Percentiles rank a stretch among this genome's conserved stretches.
phyloP scores from a whole-genome alignment of 2,888 invertebrate genomes.

The Thalpophila matura region DNA sequence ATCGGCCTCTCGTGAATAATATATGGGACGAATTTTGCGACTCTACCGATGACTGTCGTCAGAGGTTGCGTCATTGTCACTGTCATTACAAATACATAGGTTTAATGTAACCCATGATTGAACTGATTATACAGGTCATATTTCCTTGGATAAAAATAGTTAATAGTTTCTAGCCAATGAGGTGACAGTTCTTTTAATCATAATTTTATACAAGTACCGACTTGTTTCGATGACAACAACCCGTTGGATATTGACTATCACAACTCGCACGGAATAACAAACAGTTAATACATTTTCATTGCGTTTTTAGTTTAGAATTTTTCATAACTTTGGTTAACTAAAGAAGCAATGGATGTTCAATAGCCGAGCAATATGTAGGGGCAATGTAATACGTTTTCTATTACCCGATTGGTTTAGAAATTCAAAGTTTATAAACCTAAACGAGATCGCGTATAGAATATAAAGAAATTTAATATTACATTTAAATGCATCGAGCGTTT shows the following conservation, averaged over 20 bases:
- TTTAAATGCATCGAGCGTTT: slow-evolving; percentile 48
- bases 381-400: slow-evolving; percentile 49
- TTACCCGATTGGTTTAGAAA: slow-evolving; percentile 54
- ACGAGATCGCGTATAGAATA: slow-evolving; percentile 49
- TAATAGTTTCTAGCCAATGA: slow-evolving; percentile 9
- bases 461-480: slow-evolving; percentile 35
- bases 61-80: slow-evolving; percentile 55
- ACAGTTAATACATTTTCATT: slow-evolving; percentile 17
- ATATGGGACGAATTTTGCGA: slow-evolving; percentile 86
- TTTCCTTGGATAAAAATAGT: background rate
- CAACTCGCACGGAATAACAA: slow-evolving; percentile 43
- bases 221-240: slow-evolving; percentile 37
- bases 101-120: background rate
- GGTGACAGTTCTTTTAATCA: slow-evolving; percentile 15
- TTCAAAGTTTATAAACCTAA: slow-evolving; percentile 58
- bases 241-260: slow-evolving; percentile 37
- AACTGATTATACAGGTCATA: background rate
- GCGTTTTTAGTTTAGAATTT: background rate
- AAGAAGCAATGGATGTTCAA: slow-evolving; percentile 22
- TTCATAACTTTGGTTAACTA: background rate
- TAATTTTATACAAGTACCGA: slow-evolving; percentile 45
- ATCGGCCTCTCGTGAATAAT: slow-evolving; percentile 84
- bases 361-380: slow-evolving; percentile 22
- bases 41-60: slow-evolving; percentile 77
- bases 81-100: slow-evolving; percentile 43